Percentiles rank a stretch among this genome's conserved stretches.
Evolutionary conservation across 2,113 vertebrate species (phyloP).

Genomic region (Struthidea cinerea): DNA sequence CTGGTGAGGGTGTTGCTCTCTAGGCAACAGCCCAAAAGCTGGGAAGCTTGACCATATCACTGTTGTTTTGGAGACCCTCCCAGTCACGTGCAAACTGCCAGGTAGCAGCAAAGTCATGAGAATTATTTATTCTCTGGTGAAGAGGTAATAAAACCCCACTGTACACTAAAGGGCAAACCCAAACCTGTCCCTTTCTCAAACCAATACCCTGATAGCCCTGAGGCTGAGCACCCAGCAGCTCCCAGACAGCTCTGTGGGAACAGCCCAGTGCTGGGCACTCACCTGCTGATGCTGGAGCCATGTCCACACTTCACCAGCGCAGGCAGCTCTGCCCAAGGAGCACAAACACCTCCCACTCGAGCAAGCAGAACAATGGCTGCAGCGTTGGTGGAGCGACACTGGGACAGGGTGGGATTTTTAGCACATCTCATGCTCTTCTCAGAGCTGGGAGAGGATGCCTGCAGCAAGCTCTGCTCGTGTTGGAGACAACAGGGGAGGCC

Average conservation of each 20-base stretch:
- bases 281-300: rapidly evolving
- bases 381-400: rapidly evolving
- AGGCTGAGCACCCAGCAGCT: background rate
- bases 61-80: background rate
- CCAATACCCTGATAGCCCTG: rapidly evolving
- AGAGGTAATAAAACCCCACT: background rate
- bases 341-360: background rate
- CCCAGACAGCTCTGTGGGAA: background rate
- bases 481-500: background rate
- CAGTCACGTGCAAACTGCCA: background rate
- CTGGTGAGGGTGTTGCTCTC: background rate
- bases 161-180: background rate
- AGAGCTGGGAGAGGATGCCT: background rate
- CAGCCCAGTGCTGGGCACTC: background rate
- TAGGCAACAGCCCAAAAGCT: background rate
- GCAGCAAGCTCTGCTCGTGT: background rate
- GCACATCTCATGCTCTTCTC: background rate
- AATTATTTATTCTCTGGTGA: background rate
- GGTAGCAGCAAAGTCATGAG: background rate
- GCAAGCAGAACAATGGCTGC: rapidly evolving
- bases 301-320: background rate
- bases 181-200: background rate
- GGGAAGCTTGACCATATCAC: background rate
- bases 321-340: background rate
- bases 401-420: background rate